Evolutionary conservation across 2,797 vertebrate species (phyloP).

Genomic region (Rhinogobio ventralis): DNA sequence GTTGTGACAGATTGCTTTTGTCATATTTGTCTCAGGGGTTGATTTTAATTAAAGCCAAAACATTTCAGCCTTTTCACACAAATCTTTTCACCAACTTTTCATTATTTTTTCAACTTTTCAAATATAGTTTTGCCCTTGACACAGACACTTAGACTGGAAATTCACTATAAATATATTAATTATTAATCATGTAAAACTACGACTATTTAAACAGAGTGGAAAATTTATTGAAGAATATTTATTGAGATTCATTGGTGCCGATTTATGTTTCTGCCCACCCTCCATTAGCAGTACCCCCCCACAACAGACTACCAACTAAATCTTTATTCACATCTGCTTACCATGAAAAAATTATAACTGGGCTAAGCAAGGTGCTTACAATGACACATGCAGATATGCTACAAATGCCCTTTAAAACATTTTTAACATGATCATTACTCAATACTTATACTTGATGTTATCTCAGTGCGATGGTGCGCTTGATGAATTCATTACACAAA

Average conservation of each 20-base stretch:
- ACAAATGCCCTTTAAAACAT: neutral
- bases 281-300: neutral
- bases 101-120: neutral
- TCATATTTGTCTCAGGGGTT: neutral
- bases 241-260: neutral
- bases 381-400: neutral
- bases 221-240: neutral
- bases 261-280: neutral
- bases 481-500: neutral
- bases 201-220: neutral
- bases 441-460: neutral
- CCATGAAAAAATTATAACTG: neutral
- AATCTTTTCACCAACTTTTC: neutral
- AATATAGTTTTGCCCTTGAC: neutral
- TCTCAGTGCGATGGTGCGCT: neutral
- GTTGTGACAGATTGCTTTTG: neutral
- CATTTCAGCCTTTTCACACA: neutral
- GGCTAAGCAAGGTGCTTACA: neutral
- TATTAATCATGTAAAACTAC: neutral
- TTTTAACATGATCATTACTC: neutral
- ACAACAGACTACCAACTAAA: no score
- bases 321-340: no score
- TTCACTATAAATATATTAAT: neutral
- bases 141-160: neutral
- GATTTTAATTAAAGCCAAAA: constrained; percentile 1